phyloP scores from a whole-genome alignment of 2,797 vertebrate species.

The Pseudochirops corinnae region DNA sequence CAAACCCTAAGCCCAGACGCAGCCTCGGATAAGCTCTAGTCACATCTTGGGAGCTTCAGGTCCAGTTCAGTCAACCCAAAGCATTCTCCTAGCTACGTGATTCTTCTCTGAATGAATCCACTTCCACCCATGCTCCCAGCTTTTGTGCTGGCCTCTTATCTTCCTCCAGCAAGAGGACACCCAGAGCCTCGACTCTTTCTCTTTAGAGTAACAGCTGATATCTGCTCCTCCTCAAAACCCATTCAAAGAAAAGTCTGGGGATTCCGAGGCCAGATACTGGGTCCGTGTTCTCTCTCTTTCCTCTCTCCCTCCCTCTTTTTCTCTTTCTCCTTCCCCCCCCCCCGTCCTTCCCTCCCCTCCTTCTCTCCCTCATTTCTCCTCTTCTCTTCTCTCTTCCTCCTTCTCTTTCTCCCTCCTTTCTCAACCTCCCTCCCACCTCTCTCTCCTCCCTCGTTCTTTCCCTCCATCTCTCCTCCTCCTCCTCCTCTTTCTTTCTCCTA shows the following conservation, averaged over 20 bases:
- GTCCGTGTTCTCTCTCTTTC: not conserved
- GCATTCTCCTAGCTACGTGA: not conserved
- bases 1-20: not conserved
- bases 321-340: too few relatives aligned
- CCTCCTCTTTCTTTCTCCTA: too few relatives aligned
- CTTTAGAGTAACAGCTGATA: conserved; percentile 50
- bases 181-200: not conserved
- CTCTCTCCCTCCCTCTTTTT: too few relatives aligned
- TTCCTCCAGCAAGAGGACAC: conserved; percentile 8
- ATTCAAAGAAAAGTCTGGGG: conserved; percentile 56
- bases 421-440: too few relatives aligned
- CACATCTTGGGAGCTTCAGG: not conserved
- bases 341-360: rapidly evolving
- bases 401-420: too few relatives aligned
- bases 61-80: not conserved
- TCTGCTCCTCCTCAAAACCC: conserved; percentile 36
- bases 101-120: not conserved
- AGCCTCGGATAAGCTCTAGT: not conserved
- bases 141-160: not conserved
- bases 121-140: not conserved
- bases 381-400: too few relatives aligned
- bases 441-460: too few relatives aligned
- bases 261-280: not conserved
- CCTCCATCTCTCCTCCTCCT: too few relatives aligned
- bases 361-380: too few relatives aligned